phyloP scores from a whole-genome alignment of 2,113 vertebrate genomes.

The Hassar affinis region DNA sequence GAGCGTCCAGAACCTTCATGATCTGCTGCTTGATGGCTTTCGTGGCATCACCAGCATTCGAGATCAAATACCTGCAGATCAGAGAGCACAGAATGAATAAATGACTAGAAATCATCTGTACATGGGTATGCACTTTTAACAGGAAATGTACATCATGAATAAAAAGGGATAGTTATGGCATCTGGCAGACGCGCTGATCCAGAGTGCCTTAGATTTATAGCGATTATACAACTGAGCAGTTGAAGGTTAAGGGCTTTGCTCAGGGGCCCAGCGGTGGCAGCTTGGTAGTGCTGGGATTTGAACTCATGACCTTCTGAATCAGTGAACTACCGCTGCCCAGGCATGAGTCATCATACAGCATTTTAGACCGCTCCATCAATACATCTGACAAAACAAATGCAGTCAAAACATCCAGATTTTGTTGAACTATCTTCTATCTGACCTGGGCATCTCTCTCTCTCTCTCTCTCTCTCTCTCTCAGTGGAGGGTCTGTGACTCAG shows the following conservation, averaged over 20 bases:
- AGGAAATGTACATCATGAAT: neutral
- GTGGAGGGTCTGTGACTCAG: conserved; percentile 12
- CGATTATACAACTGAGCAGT: no score
- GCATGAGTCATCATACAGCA: neutral
- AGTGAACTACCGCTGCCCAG: no score
- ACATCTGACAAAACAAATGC: neutral
- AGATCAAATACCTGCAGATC: conserved; percentile 88
- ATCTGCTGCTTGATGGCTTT: conserved; percentile 99
- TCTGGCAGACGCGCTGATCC: no score
- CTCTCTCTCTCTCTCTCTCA: neutral
- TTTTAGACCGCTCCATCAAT: conserved; percentile 15
- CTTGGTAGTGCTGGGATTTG: no score
- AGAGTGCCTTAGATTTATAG: no score
- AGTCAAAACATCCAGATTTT: conserved; percentile 36
- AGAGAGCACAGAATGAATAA: neutral
- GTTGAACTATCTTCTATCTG: neutral
- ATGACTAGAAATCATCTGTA: neutral
- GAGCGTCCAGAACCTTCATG: conserved; percentile 96
- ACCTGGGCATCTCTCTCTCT: neutral
- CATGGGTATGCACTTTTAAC: neutral
- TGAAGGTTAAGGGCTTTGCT: no score
- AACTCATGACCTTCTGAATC: no score
- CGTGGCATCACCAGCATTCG: conserved; percentile 95
- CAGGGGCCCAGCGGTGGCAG: no score
- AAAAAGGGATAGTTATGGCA: neutral